Evolutionary conservation across 2,797 vertebrate genomes (phyloP).

Genomic region (Thaleichthys pacificus): DNA sequence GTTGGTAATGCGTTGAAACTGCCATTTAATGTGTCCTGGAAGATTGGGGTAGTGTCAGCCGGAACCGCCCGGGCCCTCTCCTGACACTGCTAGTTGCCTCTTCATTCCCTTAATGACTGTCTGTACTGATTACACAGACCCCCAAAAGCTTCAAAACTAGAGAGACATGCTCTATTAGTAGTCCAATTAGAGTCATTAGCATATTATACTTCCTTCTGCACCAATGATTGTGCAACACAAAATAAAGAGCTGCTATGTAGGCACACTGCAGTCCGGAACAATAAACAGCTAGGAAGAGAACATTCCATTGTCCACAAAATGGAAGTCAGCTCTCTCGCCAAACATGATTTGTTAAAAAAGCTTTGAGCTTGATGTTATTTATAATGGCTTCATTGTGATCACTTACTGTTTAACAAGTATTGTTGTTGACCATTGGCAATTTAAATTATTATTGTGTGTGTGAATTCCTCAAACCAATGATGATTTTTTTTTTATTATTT

Average conservation of each 20-base stretch:
- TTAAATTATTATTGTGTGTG: not conserved
- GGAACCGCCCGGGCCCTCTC: conserved; percentile 98
- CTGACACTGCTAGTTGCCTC: conserved; percentile 99
- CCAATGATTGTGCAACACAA: conserved; percentile 79
- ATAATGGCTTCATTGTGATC: not conserved
- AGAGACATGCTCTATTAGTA: conserved; percentile 99
- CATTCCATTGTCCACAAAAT: conserved; percentile 5
- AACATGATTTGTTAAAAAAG: not conserved
- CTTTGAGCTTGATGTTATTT: not conserved
- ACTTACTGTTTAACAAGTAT: not conserved
- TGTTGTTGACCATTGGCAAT: not conserved
- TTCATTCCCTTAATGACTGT: conserved; percentile 99
- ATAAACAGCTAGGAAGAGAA: conserved; percentile 14
- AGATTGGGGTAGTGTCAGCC: conserved; percentile 99
- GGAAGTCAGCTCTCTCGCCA: not conserved
- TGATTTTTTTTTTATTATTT: not conserved
- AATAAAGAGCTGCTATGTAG: conserved; percentile 66
- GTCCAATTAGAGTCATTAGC: conserved; percentile 99
- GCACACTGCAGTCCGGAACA: conserved; percentile 57
- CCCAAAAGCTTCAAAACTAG: conserved; percentile 96
- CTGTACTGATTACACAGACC: conserved; percentile 99
- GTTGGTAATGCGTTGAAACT: conserved; percentile 99
- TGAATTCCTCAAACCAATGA: not conserved
- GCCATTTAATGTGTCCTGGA: conserved; percentile 99
- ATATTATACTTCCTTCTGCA: conserved; percentile 98